Evolutionary conservation across 2,797 vertebrate genomes (phyloP), one percentile per base, ranked within the genome.

Genomic region (Neosilurus mollespiculum): DNA sequence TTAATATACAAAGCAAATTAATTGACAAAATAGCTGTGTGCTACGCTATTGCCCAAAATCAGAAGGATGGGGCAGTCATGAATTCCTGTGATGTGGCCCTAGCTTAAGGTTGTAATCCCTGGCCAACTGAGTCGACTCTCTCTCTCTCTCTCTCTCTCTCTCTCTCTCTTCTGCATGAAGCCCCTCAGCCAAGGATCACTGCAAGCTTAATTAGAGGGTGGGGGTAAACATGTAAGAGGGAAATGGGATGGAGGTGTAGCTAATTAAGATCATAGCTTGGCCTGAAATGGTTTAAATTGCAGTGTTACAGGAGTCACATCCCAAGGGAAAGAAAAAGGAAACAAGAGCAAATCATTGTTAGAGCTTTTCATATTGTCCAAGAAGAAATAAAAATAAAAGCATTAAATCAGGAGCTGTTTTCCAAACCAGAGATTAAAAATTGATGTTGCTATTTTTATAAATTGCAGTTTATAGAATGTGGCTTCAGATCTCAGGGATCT

Each of bases 211-310:
- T 95, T 94, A 95, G 93, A 94, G 90, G 90, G 78, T 67, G 70
- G 67, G 75, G 73, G 72, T 43, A 37, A 73, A 80, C 61, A 82
- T 71, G 80, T 67, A 75, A 79, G 77, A 85, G 86, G 93, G 91
- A 92, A 92, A 93, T 87, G 85, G 90, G 93, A 93, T 94, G 93
- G 93, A 94, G 93, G 94, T 95, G 91, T 92, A 93, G 92, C 92
- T 94, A 95, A 95, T 95, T 94, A 95, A 93, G 94, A 93, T 95
- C 94, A 94, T 95, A 94, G 93, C 92, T 87, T 86, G 87, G 91
- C 89, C 91, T 95, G 91, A 93, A 94, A 93, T 93, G 91, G 91
- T 93, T 94, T 95, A 93, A 94, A 95, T 90, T 93, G 90, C 87
- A 89, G 85, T 83, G 93, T 89, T 92, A 92, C 91, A 90, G 80